Evolutionary conservation across 2,888 invertebrate genomes (phyloP).

Genomic region (Therioaphis trifolii): DNA sequence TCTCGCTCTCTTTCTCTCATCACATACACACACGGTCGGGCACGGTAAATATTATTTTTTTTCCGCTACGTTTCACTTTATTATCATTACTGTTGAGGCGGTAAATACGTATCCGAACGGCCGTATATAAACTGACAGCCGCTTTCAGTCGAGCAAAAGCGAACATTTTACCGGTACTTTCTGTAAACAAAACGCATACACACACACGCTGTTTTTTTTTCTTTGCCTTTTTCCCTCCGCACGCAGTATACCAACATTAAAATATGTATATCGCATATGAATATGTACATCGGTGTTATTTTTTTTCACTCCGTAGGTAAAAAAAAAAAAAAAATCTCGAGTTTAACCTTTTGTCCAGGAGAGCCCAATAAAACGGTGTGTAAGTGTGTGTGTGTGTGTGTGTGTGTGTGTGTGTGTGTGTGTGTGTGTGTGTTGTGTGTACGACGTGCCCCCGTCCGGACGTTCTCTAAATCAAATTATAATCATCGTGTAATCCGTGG

Average conservation of each 20-base stretch:
- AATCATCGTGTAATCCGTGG: conserved; percentile 42
- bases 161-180: conserved; percentile 11
- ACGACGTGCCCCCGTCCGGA: too few relatives aligned
- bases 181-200: not conserved
- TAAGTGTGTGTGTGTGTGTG: too few relatives aligned
- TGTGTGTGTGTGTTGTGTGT: too few relatives aligned
- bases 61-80: conserved; percentile 25
- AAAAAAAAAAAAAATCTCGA: conserved; percentile 33
- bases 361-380: conserved; percentile 32
- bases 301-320: not conserved
- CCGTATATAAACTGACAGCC: conserved; percentile 11
- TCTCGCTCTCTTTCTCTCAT: not conserved
- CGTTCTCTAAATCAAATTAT: conserved; percentile 47
- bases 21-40: not conserved
- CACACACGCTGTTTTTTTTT: not conserved
- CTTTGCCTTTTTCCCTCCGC: not conserved
- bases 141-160: conserved; percentile 6
- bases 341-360: conserved; percentile 34
- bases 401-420: too few relatives aligned
- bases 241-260: not conserved
- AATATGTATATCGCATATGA: not conserved
- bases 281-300: not conserved
- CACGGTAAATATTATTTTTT: conserved; percentile 36
- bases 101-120: not conserved
- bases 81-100: conserved; percentile 20